A percentile compares a stretch with the other conserved stretches of the same genome.
Evolutionary conservation across 1,140 invertebrate species (phyloP).

Genomic region (Manduca sexta): DNA sequence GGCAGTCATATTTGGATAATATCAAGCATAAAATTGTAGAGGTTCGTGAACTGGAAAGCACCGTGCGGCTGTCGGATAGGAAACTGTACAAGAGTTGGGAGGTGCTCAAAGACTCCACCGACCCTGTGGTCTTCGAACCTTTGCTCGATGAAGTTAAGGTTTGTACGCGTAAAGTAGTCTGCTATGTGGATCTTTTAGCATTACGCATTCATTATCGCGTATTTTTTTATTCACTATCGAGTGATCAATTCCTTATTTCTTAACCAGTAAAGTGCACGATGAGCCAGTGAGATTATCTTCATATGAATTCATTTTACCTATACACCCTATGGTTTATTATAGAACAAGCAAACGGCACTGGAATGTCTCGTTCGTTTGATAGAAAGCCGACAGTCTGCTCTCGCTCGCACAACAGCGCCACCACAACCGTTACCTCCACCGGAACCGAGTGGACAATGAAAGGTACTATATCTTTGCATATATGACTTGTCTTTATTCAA

Average conservation of each 20-base stretch:
- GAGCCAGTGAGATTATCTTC: background rate
- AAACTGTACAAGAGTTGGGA: conserved; percentile 61
- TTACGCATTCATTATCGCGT: background rate
- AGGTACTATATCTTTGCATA: conserved; percentile 8
- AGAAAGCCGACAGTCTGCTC: conserved; percentile 26
- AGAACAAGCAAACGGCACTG: conserved; percentile 53
- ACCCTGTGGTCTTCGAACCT: conserved; percentile 41
- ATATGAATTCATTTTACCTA: no score
- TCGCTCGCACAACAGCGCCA: conserved; percentile 12
- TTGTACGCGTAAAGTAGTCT: no score
- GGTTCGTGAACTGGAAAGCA: conserved; percentile 53
- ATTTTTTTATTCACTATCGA: background rate
- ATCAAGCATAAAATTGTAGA: no score
- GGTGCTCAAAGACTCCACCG: conserved; percentile 41
- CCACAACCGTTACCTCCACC: conserved; percentile 34
- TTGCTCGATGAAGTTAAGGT: conserved; percentile 52
- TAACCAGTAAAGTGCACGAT: no score
- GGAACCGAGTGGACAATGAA: conserved; percentile 23
- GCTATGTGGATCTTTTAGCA: no score
- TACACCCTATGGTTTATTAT: background rate
- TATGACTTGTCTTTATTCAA: background rate
- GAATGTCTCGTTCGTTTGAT: conserved; percentile 49
- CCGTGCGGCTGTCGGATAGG: conserved; percentile 46
- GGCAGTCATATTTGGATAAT: no score
- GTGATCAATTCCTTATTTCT: no score